Evolutionary conservation across 2,797 vertebrate genomes (phyloP).

Genomic region (Anolis apletophallus): DNA sequence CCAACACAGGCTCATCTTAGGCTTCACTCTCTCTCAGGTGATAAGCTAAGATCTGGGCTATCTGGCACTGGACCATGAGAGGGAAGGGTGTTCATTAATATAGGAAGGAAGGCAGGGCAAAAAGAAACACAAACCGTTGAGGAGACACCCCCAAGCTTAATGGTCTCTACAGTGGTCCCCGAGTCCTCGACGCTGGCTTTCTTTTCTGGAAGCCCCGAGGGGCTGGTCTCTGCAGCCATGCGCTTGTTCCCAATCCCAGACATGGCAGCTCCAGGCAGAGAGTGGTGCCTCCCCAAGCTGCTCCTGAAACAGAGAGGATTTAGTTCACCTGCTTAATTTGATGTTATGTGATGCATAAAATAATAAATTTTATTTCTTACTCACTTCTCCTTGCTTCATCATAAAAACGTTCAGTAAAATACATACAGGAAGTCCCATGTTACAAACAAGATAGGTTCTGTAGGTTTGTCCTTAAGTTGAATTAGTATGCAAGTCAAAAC

Average conservation of each 20-base stretch:
- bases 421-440: too few species aligned
- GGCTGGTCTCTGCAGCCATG: conserved; percentile 71
- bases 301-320: conserved; percentile 38
- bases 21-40: neutral
- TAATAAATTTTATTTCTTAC: too few species aligned
- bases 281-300: neutral
- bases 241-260: conserved; percentile 80
- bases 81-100: neutral
- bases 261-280: conserved; percentile 60
- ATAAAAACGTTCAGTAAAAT: too few species aligned
- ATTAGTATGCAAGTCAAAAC: too few species aligned
- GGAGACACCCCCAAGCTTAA: conserved; percentile 94
- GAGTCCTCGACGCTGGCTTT: conserved; percentile 80
- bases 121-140: conserved; percentile 82
- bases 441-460: too few species aligned
- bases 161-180: conserved; percentile 84
- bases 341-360: neutral
- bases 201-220: conserved; percentile 78
- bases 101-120: accelerated
- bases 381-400: too few species aligned
- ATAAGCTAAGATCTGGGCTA: neutral
- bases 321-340: neutral
- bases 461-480: too few species aligned
- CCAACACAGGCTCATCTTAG: neutral
- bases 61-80: neutral